Conservation (phyloP, 2,113 vertebrate genomes). For the Nannobrachium achirus region DNA sequence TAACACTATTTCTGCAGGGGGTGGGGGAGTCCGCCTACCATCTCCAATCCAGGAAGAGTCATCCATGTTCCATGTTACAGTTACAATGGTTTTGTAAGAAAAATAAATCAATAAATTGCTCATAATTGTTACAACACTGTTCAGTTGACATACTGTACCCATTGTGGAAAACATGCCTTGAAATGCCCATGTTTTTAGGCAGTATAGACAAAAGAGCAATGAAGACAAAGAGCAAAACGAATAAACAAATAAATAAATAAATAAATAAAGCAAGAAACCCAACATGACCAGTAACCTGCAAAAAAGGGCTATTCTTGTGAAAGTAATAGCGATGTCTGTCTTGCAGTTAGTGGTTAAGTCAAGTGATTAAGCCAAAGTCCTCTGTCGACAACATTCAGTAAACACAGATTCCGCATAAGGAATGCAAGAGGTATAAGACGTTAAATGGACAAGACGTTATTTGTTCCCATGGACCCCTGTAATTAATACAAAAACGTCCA, state of each 20-base stretch:
- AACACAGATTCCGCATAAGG: conserved; percentile 59
- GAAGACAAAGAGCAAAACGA: conserved; percentile 19
- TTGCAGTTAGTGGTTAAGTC: conserved; percentile 78
- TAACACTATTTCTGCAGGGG: conserved; percentile 10
- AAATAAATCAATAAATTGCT: background rate
- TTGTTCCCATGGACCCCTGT: conserved; percentile 7
- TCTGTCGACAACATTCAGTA: conserved; percentile 51
- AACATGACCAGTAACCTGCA: conserved; percentile 77
- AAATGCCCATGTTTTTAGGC: conserved; percentile 66
- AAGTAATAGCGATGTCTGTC: conserved; percentile 48
- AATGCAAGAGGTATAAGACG: conserved; percentile 75
- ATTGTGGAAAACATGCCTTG: conserved; percentile 59
- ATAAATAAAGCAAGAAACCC: conserved; percentile 29
- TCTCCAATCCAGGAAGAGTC: background rate
- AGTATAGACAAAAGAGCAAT: conserved; percentile 20
- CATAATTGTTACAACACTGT: background rate
- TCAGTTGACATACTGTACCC: conserved; percentile 6
- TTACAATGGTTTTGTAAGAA: background rate
- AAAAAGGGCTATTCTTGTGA: conserved; percentile 42
- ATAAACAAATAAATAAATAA: conserved; percentile 8
- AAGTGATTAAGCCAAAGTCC: conserved; percentile 17
- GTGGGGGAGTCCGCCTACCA: conserved; percentile 17
- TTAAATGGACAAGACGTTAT: background rate
- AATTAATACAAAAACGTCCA: background rate
- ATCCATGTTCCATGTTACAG: background rate